Conservation (phyloP, 1,140 invertebrate genomes). For the Cotesia glomerata region DNA sequence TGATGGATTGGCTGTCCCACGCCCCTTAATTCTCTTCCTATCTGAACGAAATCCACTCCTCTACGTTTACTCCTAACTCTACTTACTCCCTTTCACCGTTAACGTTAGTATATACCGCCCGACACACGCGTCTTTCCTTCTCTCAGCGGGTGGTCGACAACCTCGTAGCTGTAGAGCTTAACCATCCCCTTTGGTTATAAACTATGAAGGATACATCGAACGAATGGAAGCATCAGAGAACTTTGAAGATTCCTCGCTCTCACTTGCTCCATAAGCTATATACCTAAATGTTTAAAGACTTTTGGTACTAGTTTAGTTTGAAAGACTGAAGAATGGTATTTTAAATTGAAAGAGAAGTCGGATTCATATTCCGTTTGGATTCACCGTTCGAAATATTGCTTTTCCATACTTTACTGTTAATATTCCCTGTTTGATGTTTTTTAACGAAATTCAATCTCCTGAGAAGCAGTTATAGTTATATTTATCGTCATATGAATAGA, state of each 20-base stretch:
- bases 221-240: background rate
- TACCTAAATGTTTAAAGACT: background rate
- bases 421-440: background rate
- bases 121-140: background rate
- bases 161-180: background rate
- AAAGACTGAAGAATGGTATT: slow-evolving; percentile 23
- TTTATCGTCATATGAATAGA: no score
- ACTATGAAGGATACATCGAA: slow-evolving; percentile 8
- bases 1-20: slow-evolving; percentile 56
- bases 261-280: background rate
- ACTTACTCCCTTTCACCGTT: background rate
- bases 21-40: slow-evolving; percentile 43
- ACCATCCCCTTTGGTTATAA: background rate
- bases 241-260: slow-evolving; percentile 4
- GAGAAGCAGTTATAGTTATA: background rate
- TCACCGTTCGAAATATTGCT: slow-evolving; percentile 6
- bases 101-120: background rate
- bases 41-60: slow-evolving; percentile 32
- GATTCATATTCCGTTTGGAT: slow-evolving; percentile 6
- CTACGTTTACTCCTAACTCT: slow-evolving; percentile 20
- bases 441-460: background rate
- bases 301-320: background rate
- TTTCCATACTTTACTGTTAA: slow-evolving; percentile 6
- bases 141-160: background rate
- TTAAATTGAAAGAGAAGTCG: slow-evolving; percentile 23